Percentiles rank a stretch among this genome's conserved stretches.
Evolutionary conservation across 2,113 vertebrate species (phyloP).

Genomic region (Ptyas mucosa): DNA sequence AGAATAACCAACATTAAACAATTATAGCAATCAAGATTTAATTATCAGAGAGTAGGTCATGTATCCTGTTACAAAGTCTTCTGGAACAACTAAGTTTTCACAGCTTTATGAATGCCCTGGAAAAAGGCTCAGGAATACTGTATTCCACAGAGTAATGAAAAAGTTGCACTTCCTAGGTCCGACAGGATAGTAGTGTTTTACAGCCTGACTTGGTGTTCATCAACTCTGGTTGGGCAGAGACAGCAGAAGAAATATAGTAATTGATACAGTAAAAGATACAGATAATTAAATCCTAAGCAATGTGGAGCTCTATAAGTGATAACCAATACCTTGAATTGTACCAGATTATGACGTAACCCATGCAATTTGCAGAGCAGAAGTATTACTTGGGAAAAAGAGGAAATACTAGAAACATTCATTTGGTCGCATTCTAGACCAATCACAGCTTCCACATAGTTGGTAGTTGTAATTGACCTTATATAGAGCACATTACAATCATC

Average conservation of each 20-base stretch:
- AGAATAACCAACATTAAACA: not conserved
- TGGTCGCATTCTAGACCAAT: not conserved
- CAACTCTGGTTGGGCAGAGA: not conserved
- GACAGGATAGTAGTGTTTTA: not conserved
- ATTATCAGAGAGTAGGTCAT: not conserved
- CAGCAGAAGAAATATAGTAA: not conserved
- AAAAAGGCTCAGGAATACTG: not conserved
- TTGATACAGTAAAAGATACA: not conserved
- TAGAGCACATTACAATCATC: not conserved
- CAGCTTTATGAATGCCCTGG: not conserved
- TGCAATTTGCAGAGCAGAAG: not conserved
- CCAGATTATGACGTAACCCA: not conserved
- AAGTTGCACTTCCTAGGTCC: not conserved
- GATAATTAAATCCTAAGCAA: not conserved
- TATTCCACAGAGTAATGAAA: not conserved
- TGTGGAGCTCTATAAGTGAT: not conserved
- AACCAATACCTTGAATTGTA: not conserved
- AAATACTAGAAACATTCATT: not conserved
- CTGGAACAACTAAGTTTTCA: not conserved
- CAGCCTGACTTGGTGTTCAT: not conserved
- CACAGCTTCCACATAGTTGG: not conserved
- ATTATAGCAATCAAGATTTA: not conserved
- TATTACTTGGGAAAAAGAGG: not conserved
- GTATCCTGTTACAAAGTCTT: not conserved
- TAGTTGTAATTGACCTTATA: not conserved